Percentiles rank a stretch among this genome's conserved stretches.
Conservation (phyloP, 1,140 invertebrate genomes). For the Helicorthomorpha holstii region DNA sequence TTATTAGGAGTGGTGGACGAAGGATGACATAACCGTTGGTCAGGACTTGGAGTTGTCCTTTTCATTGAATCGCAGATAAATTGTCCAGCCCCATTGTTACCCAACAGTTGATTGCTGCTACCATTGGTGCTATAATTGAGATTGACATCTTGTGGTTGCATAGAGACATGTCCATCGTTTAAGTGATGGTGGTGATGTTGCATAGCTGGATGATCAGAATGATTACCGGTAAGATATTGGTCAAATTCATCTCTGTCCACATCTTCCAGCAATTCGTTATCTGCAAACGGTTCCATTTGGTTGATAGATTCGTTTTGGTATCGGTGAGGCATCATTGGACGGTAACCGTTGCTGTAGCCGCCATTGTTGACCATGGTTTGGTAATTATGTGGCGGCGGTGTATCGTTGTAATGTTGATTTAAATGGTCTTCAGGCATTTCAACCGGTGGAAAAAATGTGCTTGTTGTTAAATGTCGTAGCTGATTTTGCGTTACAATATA, state of each 20-base stretch:
- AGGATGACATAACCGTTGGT: no score
- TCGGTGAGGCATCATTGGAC: neutral
- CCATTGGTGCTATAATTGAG: neutral
- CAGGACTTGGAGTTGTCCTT: neutral
- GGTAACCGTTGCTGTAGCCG: neutral
- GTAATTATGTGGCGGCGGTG: neutral
- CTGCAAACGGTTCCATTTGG: constrained; percentile 8
- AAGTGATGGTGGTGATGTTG: neutral
- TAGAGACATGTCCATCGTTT: neutral
- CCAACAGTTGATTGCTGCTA: neutral
- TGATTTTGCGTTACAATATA: neutral
- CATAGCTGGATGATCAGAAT: neutral
- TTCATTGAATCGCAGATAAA: constrained; percentile 1
- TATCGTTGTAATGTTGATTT: no score
- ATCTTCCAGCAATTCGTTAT: constrained; percentile 18
- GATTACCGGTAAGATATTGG: constrained; percentile 35
- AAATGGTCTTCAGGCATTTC: neutral
- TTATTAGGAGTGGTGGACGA: neutral
- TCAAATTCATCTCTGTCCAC: constrained; percentile 42
- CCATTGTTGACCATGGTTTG: neutral
- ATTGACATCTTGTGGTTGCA: neutral
- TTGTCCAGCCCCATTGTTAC: constrained; percentile 2
- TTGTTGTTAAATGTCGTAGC: neutral
- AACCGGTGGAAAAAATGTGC: neutral
- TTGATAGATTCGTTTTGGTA: constrained; percentile 14